Evolutionary conservation across 64 coral and sea anemone genomes (phyloP), one percentile per base, ranked within the genome.

Genomic region (Astreopora myriophthalma): DNA sequence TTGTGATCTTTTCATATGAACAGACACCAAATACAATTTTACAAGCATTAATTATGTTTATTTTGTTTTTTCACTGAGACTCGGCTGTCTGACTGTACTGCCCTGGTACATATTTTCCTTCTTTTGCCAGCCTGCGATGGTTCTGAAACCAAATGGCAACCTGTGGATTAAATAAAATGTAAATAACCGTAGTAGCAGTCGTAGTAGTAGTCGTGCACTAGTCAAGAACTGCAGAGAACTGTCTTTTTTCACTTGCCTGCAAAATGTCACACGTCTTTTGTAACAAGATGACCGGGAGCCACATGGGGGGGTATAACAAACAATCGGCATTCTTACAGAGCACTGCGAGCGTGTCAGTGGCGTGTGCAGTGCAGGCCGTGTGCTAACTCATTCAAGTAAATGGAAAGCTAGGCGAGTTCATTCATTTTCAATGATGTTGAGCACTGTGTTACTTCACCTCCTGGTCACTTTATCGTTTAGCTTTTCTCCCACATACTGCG

Each of bases 21-120:
- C 73, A 75, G 73, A 75, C 16, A 25, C 32, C 22, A 39, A 75
- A 75, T 75, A 75, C 24, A 27, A 30, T 75, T 75, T 75, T 75
- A 75, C 6, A 32, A 75, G n/a, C 73, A 25, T 75, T 75, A 3
- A 8, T 32, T 25, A 30, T 75, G 0, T 75, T 30, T 75, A 75
- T 75, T 75, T 75, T 75, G 23, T 75, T 5, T 75, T 29, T 75
- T 75, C 10, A 75, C 73, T 75, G 73, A 29, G 73, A 75, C 1
- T 75, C 73, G 34, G 73, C 28, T 75, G 73, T 75, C 73, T 75
- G 29, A 32, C 29, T 27, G 72, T 75, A 75, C 17, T 75, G 27
- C 33, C 29, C 29, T 29, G 72, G 72, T 75, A 75, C 72, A 75
- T 75, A 75, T 75, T 75, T 75, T 75, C 22, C 72, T 30, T 75